These are phyloP conservation scores for Scolopax mira DNA, from an alignment of 2,113 vertebrate species.

Conservation along the genomic window DNA sequence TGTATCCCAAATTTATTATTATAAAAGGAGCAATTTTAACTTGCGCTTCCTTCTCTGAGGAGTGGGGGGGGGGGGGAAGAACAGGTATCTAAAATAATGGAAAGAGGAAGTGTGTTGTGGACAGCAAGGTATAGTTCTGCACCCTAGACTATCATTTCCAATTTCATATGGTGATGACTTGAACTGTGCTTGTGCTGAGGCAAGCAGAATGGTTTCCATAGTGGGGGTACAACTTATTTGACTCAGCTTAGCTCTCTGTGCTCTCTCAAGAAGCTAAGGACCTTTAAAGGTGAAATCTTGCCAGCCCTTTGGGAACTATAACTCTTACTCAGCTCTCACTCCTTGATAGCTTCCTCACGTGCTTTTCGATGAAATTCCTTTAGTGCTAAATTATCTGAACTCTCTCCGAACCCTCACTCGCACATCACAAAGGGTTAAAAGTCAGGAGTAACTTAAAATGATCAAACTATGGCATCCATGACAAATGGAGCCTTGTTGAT, in stretches of 20 bases:
- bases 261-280: neutral
- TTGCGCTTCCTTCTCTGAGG: neutral
- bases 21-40: neutral
- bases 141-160: neutral
- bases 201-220: neutral
- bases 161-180: neutral
- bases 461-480: neutral
- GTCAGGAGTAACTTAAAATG: neutral
- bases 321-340: neutral
- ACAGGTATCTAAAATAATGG: neutral
- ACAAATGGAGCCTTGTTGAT: neutral
- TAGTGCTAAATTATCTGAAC: neutral
- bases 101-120: neutral
- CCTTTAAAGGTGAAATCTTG: conserved; percentile 20
- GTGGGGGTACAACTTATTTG: conserved; percentile 12
- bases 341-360: neutral
- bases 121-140: neutral
- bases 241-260: neutral
- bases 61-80: too few species aligned
- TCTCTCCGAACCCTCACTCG: neutral
- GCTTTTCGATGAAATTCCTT: conserved; percentile 1
- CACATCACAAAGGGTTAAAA: conserved; percentile 12
- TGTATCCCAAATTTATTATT: neutral
- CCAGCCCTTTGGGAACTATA: neutral
- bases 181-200: neutral